Base-by-base conservation (phyloP, 2,113 vertebrate species). In the Ageneiosus marmoratus region DNA sequence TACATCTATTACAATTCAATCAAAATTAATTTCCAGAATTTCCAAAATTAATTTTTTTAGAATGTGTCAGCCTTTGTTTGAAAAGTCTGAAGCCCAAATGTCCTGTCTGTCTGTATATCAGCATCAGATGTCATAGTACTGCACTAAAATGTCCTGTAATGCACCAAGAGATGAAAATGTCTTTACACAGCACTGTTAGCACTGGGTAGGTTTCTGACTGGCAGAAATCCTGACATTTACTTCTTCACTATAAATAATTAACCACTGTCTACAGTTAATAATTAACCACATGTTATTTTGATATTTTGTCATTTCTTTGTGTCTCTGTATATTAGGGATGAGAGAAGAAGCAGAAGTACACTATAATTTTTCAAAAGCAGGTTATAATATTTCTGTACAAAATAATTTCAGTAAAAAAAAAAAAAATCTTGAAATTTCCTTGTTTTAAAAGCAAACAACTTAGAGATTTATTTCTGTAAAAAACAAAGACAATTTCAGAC, bases 221-320 rank as follows among this genome's bases (percentile, higher is more conserved):
- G 69, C 58, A 69, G 58, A 22, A 76, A 73, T 82, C 56, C 70
- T 82, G 48, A 77, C 37, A n/a, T 56, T 83, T 77, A 78, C 13
- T 67, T 46, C 63, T 77, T 44, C 15, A 34, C 3, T 63, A 5
- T 86, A 50, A 82, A 87, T 82, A 67, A 87, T 78, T 84, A 56
- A 87, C 44, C n/a, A 29, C 24, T 27, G 67, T 84, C 75, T 44
- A 74, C 58, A 53, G 27, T 81, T 85, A 65, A 79, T n/a, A 79
- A 86, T 83, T 83, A 79, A 86, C 34, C 11, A 46, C 44, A 29
- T 60, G 58, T 29, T 79, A 62, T 85, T 81, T 85, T 56, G 22
- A 77, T 82, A 55, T 77, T 81, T 74, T 48, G 13, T 82, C 22
- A 77, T 46, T 86, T 63, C 79, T 29, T 16, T 48, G 67, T 29